These are phyloP conservation scores for Marcusenius ussheri DNA, from an alignment of 2,113 vertebrate species.

Conservation along the genomic window DNA sequence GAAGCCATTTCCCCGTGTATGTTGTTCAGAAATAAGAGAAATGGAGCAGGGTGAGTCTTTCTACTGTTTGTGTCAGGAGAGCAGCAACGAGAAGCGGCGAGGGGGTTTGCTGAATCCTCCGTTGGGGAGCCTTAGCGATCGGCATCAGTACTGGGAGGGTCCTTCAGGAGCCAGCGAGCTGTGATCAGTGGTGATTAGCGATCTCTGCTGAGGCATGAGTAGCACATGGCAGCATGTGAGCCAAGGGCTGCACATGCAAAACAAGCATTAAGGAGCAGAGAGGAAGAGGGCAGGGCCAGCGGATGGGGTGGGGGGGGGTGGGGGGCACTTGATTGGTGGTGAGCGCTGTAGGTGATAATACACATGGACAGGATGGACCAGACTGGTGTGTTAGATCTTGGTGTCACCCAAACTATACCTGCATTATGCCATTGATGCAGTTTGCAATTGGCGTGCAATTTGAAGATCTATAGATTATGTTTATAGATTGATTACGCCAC, in stretches of 20 bases:
- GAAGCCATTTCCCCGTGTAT: not conserved
- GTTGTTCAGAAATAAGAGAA: not conserved
- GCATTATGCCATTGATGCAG: not conserved
- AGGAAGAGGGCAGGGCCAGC: not conserved
- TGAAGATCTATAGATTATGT: not conserved
- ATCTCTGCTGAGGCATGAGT: not conserved
- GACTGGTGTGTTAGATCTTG: not conserved
- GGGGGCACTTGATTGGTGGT: not conserved
- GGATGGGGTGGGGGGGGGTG: not conserved
- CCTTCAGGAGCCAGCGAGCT: not conserved
- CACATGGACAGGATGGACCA: not conserved
- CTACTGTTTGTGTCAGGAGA: not conserved
- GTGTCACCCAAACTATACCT: not conserved
- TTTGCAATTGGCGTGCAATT: not conserved
- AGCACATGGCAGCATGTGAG: not conserved
- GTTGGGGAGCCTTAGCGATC: conserved; percentile 40
- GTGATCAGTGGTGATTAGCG: not conserved
- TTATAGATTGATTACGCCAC: not conserved
- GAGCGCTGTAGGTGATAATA: not conserved
- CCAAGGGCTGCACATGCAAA: not conserved
- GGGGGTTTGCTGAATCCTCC: conserved; percentile 20
- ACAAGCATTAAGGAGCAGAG: not conserved
- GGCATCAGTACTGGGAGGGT: not conserved
- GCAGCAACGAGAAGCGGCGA: not conserved
- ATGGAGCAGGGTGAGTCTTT: not conserved